These are phyloP conservation scores for Batillaria attramentaria DNA, from an alignment of 1,140 invertebrate species.

Conservation along the genomic window DNA sequence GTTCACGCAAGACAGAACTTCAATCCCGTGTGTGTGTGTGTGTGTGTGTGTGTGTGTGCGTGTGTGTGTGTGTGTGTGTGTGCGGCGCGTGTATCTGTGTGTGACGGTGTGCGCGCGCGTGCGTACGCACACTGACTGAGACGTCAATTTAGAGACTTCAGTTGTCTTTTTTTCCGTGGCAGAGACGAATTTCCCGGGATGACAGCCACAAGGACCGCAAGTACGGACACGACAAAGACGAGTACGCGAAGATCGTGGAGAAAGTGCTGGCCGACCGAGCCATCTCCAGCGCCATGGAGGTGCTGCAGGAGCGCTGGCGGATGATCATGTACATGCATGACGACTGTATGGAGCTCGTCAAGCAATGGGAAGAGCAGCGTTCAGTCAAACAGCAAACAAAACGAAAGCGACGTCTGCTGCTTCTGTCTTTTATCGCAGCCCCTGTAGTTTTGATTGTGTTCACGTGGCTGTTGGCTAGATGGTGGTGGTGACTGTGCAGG, in stretches of 20 bases:
- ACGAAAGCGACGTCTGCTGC: conserved; percentile 4
- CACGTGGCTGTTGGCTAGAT: conserved; percentile 11
- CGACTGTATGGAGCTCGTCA: conserved; percentile 51
- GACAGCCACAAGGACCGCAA: conserved; percentile 34
- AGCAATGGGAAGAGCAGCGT: conserved; percentile 28
- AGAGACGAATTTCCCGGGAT: conserved; percentile 48
- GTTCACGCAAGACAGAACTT: too few relatives aligned
- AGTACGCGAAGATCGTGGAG: conserved; percentile 48
- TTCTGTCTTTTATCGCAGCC: conserved; percentile 2
- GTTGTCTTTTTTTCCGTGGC: conserved; percentile 34
- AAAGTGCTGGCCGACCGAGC: conserved; percentile 46
- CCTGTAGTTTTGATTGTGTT: conserved; percentile 12
- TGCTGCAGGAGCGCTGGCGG: conserved; percentile 55
- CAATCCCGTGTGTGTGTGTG: conserved; percentile 8
- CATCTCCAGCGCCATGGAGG: conserved; percentile 51
- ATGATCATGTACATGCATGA: conserved; percentile 63
- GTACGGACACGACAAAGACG: conserved; percentile 48
- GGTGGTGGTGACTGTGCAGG: conserved; percentile 15
- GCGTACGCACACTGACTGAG: too few relatives aligned
- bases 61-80: background rate
- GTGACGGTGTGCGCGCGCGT: too few relatives aligned
- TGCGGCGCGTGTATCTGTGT: too few relatives aligned
- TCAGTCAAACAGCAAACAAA: background rate
- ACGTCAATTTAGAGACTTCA: too few relatives aligned
- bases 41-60: background rate